Percentiles rank a stretch among this genome's conserved stretches.
phyloP scores from a whole-genome alignment of 2,113 vertebrate species.

The Sceloporus undulatus region DNA sequence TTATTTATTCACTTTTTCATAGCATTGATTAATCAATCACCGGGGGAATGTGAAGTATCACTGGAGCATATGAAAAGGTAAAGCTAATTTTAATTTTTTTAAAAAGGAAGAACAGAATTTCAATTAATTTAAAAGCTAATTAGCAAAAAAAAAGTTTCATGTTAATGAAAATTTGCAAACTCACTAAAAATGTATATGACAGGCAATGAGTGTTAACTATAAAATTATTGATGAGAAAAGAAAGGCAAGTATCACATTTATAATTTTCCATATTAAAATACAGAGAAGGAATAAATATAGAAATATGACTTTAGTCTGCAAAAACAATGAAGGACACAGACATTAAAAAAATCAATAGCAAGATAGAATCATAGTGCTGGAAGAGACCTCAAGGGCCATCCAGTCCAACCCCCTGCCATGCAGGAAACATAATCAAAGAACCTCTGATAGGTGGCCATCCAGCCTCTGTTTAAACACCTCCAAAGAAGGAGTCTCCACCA shows the following conservation, averaged over 20 bases:
- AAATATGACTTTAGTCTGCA: neutral
- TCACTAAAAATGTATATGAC: neutral
- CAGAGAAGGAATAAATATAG: neutral
- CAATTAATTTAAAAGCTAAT: neutral
- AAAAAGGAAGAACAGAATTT: neutral
- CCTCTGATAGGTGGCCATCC: too few relatives aligned
- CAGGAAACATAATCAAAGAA: too few relatives aligned
- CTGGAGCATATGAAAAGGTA: neutral
- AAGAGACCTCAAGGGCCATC: too few relatives aligned
- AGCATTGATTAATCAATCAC: constrained; percentile 3
- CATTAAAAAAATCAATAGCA: neutral
- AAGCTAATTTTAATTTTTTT: neutral
- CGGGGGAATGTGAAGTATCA: neutral
- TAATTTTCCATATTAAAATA: neutral
- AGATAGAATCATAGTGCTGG: neutral
- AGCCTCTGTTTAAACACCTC: too few relatives aligned
- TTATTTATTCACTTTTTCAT: neutral
- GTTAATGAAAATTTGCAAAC: neutral
- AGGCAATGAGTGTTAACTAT: neutral
- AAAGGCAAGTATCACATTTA: neutral
- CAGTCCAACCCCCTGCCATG: too few relatives aligned
- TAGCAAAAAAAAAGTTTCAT: neutral
- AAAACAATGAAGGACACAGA: neutral
- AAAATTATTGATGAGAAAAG: neutral
- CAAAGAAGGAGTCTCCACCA: too few relatives aligned